These are phyloP conservation scores for Vipera ursinii DNA, from an alignment of 2,797 vertebrate genomes.

Conservation along the genomic window DNA sequence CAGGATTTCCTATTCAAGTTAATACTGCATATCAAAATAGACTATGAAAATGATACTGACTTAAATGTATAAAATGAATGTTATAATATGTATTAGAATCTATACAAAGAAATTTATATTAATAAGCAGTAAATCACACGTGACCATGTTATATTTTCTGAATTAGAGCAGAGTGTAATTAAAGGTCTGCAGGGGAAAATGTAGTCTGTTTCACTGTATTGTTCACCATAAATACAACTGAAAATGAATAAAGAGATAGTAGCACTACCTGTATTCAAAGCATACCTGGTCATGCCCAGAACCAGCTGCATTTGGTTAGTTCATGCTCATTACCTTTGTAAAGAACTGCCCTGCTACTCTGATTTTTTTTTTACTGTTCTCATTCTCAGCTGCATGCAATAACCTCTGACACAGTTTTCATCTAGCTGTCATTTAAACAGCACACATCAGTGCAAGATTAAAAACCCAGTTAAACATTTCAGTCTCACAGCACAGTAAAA, in stretches of 20 bases:
- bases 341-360: not conserved
- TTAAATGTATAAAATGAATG: not conserved
- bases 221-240: not conserved
- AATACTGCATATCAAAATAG: not conserved
- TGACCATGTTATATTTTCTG: not conserved
- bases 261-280: not conserved
- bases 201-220: not conserved
- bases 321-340: not conserved
- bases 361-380: not conserved
- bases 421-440: constrained; percentile 12
- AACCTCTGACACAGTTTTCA: constrained; percentile 5
- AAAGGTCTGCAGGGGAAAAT: not conserved
- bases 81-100: not conserved
- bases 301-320: not conserved
- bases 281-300: not conserved
- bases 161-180: not conserved
- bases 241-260: not conserved
- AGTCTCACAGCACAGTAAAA: constrained; percentile 6
- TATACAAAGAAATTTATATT: not conserved
- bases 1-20: not conserved
- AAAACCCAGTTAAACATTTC: constrained; percentile 17
- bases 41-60: not conserved
- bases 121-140: not conserved
- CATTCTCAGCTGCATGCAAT: not conserved
- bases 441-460: not conserved